phyloP scores from a whole-genome alignment of 2,888 invertebrate genomes.

The Mycalesis mineus region DNA sequence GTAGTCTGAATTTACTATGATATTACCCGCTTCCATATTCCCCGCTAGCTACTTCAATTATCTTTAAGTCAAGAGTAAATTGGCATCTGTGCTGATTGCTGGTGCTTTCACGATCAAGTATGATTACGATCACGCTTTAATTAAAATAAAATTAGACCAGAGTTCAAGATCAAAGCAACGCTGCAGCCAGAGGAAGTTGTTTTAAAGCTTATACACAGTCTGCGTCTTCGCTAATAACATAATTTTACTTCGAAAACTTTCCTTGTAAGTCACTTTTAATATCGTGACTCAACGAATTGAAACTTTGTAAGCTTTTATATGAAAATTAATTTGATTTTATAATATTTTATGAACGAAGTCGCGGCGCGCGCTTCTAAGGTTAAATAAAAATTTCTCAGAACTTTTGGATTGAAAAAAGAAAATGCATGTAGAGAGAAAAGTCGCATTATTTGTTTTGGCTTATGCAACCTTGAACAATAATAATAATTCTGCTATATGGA shows the following conservation, averaged over 20 bases:
- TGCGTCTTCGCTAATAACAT: slow-evolving; percentile 4
- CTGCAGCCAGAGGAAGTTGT: neutral
- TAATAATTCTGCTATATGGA: neutral
- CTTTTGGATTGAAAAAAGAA: neutral
- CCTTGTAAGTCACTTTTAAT: slow-evolving; percentile 9
- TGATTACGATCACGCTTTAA: no score
- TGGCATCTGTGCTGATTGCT: no score
- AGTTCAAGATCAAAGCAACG: neutral
- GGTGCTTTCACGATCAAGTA: no score
- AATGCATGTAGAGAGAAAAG: no score
- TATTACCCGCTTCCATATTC: no score
- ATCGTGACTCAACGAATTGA: neutral
- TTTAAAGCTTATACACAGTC: neutral
- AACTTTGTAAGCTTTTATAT: slow-evolving; percentile 3
- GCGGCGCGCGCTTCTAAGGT: neutral
- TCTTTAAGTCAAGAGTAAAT: no score
- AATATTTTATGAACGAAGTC: neutral
- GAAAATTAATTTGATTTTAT: slow-evolving; percentile 3
- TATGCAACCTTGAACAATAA: neutral
- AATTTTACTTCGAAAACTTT: slow-evolving; percentile 8
- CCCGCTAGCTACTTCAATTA: no score
- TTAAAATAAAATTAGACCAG: no score
- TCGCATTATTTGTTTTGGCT: no score
- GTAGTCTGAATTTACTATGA: no score
- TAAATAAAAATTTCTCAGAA: neutral